Evolutionary conservation across 2,797 vertebrate species (phyloP).

Genomic region (Ptychadena robeensis): DNA sequence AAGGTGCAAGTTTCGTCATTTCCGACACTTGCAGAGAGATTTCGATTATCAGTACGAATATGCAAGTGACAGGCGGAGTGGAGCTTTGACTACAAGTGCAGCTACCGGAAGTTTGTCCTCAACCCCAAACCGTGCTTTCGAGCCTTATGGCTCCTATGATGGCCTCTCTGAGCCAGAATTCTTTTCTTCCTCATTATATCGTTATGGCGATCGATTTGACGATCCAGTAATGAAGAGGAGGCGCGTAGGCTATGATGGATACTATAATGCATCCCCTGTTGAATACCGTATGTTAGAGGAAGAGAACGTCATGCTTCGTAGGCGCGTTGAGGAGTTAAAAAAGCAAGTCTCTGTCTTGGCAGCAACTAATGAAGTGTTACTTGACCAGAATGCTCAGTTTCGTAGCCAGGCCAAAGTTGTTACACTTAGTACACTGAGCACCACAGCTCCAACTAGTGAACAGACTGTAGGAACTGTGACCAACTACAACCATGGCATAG

Average conservation of each 20-base stretch:
- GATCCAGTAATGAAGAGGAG: conserved; percentile 90
- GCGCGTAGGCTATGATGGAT: conserved; percentile 82
- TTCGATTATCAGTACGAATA: conserved; percentile 80
- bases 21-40: conserved; percentile 93
- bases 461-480: conserved; percentile 90
- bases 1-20: conserved; percentile 97
- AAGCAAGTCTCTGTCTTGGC: conserved; percentile 94
- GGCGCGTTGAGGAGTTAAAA: conserved; percentile 93
- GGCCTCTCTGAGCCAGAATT: conserved; percentile 63
- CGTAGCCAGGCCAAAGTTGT: conserved; percentile 95
- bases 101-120: conserved; percentile 66
- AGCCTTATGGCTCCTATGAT: conserved; percentile 79
- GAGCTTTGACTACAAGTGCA: conserved; percentile 69
- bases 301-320: conserved; percentile 90
- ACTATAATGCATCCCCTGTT: conserved; percentile 79
- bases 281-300: conserved; percentile 94
- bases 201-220: conserved; percentile 76
- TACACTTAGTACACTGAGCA: conserved; percentile 80
- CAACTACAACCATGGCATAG: conserved; percentile 96
- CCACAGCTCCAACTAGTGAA: conserved; percentile 86
- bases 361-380: conserved; percentile 96
- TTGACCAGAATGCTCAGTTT: conserved; percentile 97
- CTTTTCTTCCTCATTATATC: conserved; percentile 48
- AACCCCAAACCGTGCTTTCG: conserved; percentile 79
- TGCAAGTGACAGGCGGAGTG: conserved; percentile 68